These are phyloP conservation scores for Spongilla lacustris DNA, from an alignment of 37 sponge, comb jelly and placozoan genomes.

Conservation along the genomic window DNA sequence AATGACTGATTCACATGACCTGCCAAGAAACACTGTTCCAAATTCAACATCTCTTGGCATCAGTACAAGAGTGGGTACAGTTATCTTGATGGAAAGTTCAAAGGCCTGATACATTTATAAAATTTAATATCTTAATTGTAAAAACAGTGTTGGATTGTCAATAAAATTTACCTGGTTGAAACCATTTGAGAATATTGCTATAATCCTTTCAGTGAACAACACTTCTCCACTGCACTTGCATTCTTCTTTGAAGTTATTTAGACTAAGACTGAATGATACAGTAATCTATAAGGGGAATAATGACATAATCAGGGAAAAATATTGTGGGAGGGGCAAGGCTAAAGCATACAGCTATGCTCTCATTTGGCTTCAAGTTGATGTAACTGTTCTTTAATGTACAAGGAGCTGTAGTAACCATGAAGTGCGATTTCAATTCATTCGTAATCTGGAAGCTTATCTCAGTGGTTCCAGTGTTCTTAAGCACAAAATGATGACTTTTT, in stretches of 20 bases:
- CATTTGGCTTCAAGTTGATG: neutral
- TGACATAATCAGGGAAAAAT: too few species aligned
- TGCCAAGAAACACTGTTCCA: conserved; percentile 27
- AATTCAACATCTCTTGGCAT: neutral
- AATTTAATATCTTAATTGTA: neutral
- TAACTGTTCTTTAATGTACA: neutral
- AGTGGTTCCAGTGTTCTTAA: conserved; percentile 26
- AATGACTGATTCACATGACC: neutral
- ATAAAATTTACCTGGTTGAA: neutral
- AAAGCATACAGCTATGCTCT: neutral
- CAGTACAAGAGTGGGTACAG: conserved; percentile 17
- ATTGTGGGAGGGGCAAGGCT: neutral
- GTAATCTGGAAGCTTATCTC: conserved; percentile 9
- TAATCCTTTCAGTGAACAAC: neutral
- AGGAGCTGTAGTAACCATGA: conserved; percentile 8
- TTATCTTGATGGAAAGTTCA: conserved; percentile 13
- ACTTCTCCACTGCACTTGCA: neutral
- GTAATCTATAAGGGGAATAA: neutral
- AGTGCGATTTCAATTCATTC: conserved; percentile 2
- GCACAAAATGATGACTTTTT: conserved; percentile 28
- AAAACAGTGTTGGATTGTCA: neutral
- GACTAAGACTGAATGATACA: neutral
- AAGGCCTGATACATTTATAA: conserved; percentile 29
- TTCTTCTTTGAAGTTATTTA: neutral
- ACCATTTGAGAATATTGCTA: neutral